Conservation (phyloP, 30 jellyfish, hydroid and myxozoan genomes). For the Catostylus mosaicus region DNA sequence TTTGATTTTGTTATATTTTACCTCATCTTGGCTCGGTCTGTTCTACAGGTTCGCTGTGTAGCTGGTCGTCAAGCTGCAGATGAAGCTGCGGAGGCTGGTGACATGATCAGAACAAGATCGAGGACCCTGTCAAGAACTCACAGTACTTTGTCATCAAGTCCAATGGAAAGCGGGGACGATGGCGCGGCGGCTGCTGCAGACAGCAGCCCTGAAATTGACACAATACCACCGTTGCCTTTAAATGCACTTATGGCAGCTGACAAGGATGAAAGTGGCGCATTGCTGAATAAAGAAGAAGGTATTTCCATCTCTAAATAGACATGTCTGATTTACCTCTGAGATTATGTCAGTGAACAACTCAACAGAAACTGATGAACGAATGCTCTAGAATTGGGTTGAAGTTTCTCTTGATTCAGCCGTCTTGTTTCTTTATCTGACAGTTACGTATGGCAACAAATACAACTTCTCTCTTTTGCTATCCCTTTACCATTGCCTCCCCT, state of each 20-base stretch:
- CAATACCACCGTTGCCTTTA: slow-evolving; percentile 85
- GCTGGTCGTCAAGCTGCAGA: slow-evolving; percentile 96
- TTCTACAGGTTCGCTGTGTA: slow-evolving; percentile 86
- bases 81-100: slow-evolving; percentile 95
- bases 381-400: too few relatives aligned
- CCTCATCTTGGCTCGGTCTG: not conserved
- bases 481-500: too few relatives aligned
- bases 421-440: too few relatives aligned
- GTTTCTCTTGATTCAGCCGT: too few relatives aligned
- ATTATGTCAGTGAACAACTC: too few relatives aligned
- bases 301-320: too few relatives aligned
- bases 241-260: slow-evolving; percentile 84
- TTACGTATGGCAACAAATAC: too few relatives aligned
- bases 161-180: slow-evolving; percentile 38
- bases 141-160: slow-evolving; percentile 77
- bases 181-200: slow-evolving; percentile 36
- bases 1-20: too few relatives aligned
- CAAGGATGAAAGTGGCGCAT: slow-evolving; percentile 84
- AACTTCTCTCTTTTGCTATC: too few relatives aligned
- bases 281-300: slow-evolving; percentile 45
- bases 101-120: slow-evolving; percentile 71
- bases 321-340: too few relatives aligned
- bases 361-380: too few relatives aligned
- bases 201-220: slow-evolving; percentile 57
- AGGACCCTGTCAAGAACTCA: slow-evolving; percentile 82